A percentile compares a stretch with the other conserved stretches of the same genome.
Conservation (phyloP, 2,888 invertebrate species). For the Magallana nippona region DNA sequence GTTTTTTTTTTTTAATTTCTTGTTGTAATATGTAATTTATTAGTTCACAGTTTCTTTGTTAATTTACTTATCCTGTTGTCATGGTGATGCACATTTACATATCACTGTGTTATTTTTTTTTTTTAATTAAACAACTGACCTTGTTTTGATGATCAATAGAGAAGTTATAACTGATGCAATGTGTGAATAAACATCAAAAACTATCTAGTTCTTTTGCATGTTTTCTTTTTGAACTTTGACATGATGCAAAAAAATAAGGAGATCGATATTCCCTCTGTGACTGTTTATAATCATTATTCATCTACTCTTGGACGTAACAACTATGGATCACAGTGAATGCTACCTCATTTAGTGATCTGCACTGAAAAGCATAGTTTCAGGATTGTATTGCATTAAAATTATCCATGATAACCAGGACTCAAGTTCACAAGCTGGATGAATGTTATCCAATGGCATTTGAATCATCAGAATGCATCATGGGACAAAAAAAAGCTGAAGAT, state of each 20-base stretch:
- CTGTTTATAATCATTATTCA: too few species aligned
- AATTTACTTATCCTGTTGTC: background rate
- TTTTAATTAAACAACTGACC: background rate
- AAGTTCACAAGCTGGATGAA: too few species aligned
- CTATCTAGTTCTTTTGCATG: background rate
- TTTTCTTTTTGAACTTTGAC: background rate
- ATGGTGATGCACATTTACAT: conserved; percentile 31
- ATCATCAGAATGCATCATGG: background rate
- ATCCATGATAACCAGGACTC: too few species aligned
- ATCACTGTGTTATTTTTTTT: conserved; percentile 15
- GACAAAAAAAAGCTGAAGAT: background rate
- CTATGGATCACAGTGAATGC: too few species aligned
- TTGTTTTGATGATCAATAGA: conserved; percentile 2
- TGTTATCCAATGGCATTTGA: too few species aligned
- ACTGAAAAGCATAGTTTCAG: too few species aligned
- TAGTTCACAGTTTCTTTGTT: background rate
- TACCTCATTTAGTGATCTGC: too few species aligned
- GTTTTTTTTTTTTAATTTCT: background rate
- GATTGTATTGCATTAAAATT: too few species aligned
- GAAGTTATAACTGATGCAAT: conserved; percentile 9
- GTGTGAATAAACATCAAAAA: conserved; percentile 21
- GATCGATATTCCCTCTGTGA: too few species aligned
- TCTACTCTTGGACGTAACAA: too few species aligned
- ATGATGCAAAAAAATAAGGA: too few species aligned
- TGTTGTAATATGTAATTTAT: conserved; percentile 6